Evolutionary conservation across 2,113 vertebrate species (phyloP), one percentile per base, ranked within the genome.

Genomic region (Entosphenus tridentatus): DNA sequence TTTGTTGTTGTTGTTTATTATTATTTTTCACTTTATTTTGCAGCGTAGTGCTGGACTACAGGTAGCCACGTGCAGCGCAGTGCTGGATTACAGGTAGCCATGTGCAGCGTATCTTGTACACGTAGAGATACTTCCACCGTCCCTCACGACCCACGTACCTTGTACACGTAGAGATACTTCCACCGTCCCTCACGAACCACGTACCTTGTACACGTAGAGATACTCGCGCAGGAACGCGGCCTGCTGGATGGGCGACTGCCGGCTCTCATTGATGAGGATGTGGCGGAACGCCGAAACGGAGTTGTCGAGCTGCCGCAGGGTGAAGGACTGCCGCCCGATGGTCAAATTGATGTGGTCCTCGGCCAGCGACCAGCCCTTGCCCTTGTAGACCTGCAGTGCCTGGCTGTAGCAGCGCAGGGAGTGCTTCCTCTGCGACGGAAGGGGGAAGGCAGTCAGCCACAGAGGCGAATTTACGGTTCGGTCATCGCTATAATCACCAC

Each of bases 301-400:
- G 11, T 84, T 87, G 67, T 95, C 93, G 11, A 84, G 77, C 69
- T 95, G 89, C 9, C 78, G 78, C 56, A 96, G 83, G 0, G 90
- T 96, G 67, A 88, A 96, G 18, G 90, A 96, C 77, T 96, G 93
- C 2, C 90, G 87, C 0, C 91, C 93, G 10, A 98, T 92, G 16
- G 89, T 98, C 76, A 98, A 96, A 78, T 98, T 96, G 75, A 98
- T 98, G 69, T 98, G 93, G 75, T 98, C 93, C 73, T 96, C 93
- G 14, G 93, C 93, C 65, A 98, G 78, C 72, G 88, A 88, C 93
- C 93, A 98, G 71, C 88, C 89, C 72, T 91, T 86, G 13, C 86
- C 89, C 76, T 87, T 89, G 77, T 98, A 98, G 71, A 98, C 88
- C 78, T 96, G 93, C 90, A 96, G 89, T 71, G 93, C 92, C 78